These are phyloP conservation scores for Conomelus anceps DNA, from an alignment of 2,888 invertebrate genomes.

Conservation along the genomic window DNA sequence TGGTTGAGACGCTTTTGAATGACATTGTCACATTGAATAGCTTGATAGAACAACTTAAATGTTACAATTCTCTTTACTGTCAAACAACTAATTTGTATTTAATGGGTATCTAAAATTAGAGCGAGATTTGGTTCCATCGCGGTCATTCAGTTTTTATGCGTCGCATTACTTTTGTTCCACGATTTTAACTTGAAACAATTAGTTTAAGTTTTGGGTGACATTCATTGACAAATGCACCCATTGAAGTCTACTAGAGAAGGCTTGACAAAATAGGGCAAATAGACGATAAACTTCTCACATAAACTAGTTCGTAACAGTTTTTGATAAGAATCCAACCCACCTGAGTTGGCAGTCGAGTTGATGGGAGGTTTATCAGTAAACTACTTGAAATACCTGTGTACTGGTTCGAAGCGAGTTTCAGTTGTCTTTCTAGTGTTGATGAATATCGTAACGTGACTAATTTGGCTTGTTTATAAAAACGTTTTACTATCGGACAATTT, in stretches of 20 bases:
- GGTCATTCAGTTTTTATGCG: background rate
- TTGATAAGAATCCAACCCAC: background rate
- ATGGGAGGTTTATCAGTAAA: background rate
- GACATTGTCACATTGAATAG: too few relatives aligned
- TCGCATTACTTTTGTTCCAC: background rate
- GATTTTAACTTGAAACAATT: background rate
- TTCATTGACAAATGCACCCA: background rate
- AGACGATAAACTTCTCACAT: background rate
- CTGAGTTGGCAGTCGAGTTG: background rate
- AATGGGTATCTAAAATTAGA: too few relatives aligned
- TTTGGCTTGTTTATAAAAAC: background rate
- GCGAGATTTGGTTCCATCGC: too few relatives aligned
- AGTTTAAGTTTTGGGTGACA: background rate
- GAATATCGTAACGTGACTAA: background rate
- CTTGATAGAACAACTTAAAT: too few relatives aligned
- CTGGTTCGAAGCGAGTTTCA: background rate
- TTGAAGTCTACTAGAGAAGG: background rate
- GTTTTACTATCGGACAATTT: background rate
- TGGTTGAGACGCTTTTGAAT: too few relatives aligned
- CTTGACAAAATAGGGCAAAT: background rate
- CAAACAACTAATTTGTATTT: too few relatives aligned
- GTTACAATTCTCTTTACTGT: too few relatives aligned
- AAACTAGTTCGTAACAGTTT: background rate
- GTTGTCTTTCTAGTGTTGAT: too few relatives aligned
- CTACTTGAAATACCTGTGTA: background rate